Base-by-base conservation (phyloP, 2,113 vertebrate genomes). In the Telmatochromis brichardi region DNA sequence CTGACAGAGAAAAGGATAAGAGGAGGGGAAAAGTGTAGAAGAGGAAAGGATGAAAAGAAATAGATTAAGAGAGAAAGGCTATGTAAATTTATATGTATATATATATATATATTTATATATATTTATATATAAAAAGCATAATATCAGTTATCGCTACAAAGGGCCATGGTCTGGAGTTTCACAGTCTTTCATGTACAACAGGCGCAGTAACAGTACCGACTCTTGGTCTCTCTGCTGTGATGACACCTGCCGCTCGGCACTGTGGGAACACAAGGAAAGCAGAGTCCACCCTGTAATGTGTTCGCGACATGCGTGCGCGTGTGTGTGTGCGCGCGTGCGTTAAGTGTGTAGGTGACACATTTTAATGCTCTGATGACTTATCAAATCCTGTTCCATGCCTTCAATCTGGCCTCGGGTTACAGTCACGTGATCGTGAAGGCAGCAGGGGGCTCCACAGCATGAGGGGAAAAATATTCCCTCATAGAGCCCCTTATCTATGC, bases 81-180 rank as follows among this genome's bases (percentile, higher is more conserved):
- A 76, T 86, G 63, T 88, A 90, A 85, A 76, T 76, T 47, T 90
- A 85, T 83, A 33, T 68, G 15, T 86, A 9, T 76, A 26, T 53
- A 63, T 53, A 51, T 23, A 53, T 86, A 89, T 83, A 55, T 68
- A 53, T 54, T 19, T 88, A 86, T 83, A 57, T 87, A 86, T 83
- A 86, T 85, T 63, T 90, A 91, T 89, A 90, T 92, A 93, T 86
- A 92, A 90, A 92, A 93, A 94, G 92, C 89, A 92, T 92, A 88
- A 84, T 89, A 83, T 90, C 84, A 76, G 88, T 90, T 55, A 35
- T 95, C 92, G 94, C 94, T 96, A 95, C 94, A 95, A 94, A 94
- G 93, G 94, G 94, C 94, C 94, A 91, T 54, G 86, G 73, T 95
- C 95, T 96, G 94, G 94, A 95, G 93, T 93, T 93, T 92, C 91